Percentiles rank a stretch among this genome's conserved stretches.
phyloP scores from a whole-genome alignment of 1,140 invertebrate species.

The Bombus haemorrhoidalis region DNA sequence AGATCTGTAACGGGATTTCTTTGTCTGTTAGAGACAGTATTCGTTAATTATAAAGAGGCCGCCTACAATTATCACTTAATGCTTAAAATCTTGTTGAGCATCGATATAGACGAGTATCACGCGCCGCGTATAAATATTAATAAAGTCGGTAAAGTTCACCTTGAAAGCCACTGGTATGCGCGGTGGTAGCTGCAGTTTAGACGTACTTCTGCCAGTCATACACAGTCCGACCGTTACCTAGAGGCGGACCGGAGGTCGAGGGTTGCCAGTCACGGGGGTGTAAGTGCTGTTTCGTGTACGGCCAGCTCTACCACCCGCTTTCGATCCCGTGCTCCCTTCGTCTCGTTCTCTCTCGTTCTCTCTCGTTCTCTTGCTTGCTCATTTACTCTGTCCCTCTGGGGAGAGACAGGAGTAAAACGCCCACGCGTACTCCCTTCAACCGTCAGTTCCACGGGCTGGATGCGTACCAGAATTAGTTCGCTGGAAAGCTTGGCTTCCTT shows the following conservation, averaged over 20 bases:
- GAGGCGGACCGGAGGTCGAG: conserved; percentile 71
- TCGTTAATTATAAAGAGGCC: no score
- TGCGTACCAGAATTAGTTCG: neutral
- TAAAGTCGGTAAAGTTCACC: conserved; percentile 33
- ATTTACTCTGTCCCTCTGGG: conserved; percentile 9
- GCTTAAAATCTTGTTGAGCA: neutral
- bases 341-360: neutral
- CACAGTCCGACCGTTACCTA: conserved; percentile 54
- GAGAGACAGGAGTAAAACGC: conserved; percentile 42
- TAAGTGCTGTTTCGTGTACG: conserved; percentile 81
- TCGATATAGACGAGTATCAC: no score
- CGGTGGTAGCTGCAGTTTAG: conserved; percentile 54
- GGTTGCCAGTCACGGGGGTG: conserved; percentile 71
- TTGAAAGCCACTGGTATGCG: conserved; percentile 60
- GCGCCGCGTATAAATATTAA: conserved; percentile 34
- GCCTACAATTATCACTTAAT: neutral
- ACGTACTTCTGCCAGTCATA: conserved; percentile 58
- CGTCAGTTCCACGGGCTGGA: neutral
- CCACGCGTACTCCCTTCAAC: conserved; percentile 16
- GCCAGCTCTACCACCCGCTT: conserved; percentile 45
- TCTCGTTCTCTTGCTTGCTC: neutral
- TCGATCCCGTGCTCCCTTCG: conserved; percentile 9
- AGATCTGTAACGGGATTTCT: neutral
- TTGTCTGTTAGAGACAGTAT: neutral
- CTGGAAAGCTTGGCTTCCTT: neutral